phyloP scores from a whole-genome alignment of 2,113 vertebrate species.

The Sapajus apella region DNA sequence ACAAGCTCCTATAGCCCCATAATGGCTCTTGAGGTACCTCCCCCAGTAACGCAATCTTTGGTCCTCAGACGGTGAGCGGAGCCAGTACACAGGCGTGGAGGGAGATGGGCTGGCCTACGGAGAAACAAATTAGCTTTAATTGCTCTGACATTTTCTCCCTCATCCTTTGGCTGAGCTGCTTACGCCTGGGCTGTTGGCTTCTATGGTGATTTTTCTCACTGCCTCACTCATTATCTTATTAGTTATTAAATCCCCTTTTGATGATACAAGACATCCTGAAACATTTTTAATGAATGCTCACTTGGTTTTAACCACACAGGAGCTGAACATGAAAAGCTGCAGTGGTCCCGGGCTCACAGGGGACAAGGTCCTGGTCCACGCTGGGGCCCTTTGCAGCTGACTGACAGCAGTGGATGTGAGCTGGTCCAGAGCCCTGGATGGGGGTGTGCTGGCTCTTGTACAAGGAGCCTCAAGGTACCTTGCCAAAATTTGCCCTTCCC shows the following conservation, averaged over 20 bases:
- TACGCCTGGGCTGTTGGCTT: neutral
- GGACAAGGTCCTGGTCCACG: constrained; percentile 68
- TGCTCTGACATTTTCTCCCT: neutral
- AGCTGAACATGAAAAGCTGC: constrained; percentile 80
- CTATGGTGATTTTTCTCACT: neutral
- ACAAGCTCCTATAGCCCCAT: neutral
- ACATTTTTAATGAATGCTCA: neutral
- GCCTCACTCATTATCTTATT: neutral
- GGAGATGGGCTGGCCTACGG: neutral
- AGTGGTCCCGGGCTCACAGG: constrained; percentile 74
- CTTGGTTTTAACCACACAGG: constrained; percentile 63
- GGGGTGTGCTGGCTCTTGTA: constrained; percentile 73
- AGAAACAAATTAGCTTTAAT: neutral
- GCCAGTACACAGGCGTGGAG: neutral
- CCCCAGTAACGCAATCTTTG: neutral
- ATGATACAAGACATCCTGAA: neutral
- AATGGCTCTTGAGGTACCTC: neutral
- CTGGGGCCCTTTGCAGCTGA: constrained; percentile 70
- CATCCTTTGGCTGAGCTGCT: neutral
- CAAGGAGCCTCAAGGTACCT: constrained; percentile 63
- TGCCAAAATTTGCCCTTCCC: neutral
- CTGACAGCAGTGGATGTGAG: constrained; percentile 77
- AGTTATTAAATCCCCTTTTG: neutral
- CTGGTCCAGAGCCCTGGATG: constrained; percentile 81
- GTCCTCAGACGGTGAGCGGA: neutral